Conservation (phyloP, 2,797 vertebrate genomes). For the Alauda arvensis region DNA sequence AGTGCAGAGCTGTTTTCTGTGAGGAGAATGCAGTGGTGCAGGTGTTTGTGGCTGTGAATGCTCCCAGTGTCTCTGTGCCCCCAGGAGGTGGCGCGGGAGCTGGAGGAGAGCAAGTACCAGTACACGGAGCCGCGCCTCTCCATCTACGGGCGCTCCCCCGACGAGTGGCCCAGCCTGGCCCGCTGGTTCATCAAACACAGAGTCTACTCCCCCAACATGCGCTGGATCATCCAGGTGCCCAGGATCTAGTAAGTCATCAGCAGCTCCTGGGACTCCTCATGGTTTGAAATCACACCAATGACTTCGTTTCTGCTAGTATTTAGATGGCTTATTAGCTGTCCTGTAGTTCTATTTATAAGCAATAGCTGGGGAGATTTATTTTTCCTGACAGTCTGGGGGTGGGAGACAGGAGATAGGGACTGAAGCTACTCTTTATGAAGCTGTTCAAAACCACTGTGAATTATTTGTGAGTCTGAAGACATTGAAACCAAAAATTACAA, state of each 20-base stretch:
- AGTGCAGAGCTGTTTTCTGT: background rate
- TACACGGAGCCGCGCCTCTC: slow-evolving; percentile 92
- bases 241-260: slow-evolving; percentile 90
- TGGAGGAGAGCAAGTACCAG: slow-evolving; percentile 96
- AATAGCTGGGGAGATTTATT: background rate
- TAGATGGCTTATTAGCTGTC: background rate
- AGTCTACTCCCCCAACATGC: slow-evolving; percentile 92
- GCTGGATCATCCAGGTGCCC: slow-evolving; percentile 96
- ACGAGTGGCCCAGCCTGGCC: slow-evolving; percentile 86
- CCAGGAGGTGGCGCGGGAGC: slow-evolving; percentile 88
- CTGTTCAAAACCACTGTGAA: background rate
- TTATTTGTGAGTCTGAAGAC: background rate
- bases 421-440: background rate
- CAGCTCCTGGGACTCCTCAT: slow-evolving; percentile 2
- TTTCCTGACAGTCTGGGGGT: slow-evolving; percentile 2
- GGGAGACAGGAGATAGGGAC: background rate
- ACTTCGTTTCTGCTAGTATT: background rate
- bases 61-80: slow-evolving; percentile 10
- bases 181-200: slow-evolving; percentile 94
- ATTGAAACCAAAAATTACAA: background rate
- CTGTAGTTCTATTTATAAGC: background rate
- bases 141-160: slow-evolving; percentile 88
- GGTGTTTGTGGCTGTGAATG: background rate
- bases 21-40: background rate
- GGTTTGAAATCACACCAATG: background rate